Evolutionary conservation across 2,113 vertebrate species (phyloP), one percentile per base, ranked within the genome.

Genomic region (Macquaria ambigua): DNA sequence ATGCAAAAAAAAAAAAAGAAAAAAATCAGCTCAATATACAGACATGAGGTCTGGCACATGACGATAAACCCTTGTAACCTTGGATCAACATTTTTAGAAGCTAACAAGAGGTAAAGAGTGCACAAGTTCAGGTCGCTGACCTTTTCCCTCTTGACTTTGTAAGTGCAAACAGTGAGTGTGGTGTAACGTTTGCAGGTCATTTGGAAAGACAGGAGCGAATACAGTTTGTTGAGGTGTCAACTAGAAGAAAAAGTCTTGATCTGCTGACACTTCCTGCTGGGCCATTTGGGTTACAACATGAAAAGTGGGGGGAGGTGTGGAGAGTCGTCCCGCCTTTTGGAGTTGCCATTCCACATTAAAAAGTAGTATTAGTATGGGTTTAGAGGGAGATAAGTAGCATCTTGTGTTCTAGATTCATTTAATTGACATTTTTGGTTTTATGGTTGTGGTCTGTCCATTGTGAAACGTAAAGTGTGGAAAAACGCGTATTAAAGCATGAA

Each of bases 191-290:
- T 63, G 34, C 18, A 31, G 75, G 56, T n/a, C 31, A 21, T 66
- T 79, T 63, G 23, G 1, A 68, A 58, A 68, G 53, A 25, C 20
- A 37, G 43, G 48, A 55, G 68, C 15, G 25, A 50, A 0, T 20
- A 18, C 28, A 31, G 15, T 52, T 52, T 58, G 6, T 14, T 5
- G 14, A 58, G 15, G 52, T 23, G 25, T 6, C 10, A 23, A 48
- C 28, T 8, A 3, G 12, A 25, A 50, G 18, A 59, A 56, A 41
- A 37, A 50, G 58, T 46, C n/a, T 23, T 12, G 23, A 46, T 15
- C n/a, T 28, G 31, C 25, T 50, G 55, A 4, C 62, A 28, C 74
- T 66, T 82, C 74, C 87, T 85, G 83, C 62, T 20, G 21, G 59
- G 15, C 15, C 55, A 15, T 72, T 77, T 59, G 25, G 43, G 34